Base-by-base conservation (phyloP, 2,113 vertebrate species). In the Embiotoca jacksoni region DNA sequence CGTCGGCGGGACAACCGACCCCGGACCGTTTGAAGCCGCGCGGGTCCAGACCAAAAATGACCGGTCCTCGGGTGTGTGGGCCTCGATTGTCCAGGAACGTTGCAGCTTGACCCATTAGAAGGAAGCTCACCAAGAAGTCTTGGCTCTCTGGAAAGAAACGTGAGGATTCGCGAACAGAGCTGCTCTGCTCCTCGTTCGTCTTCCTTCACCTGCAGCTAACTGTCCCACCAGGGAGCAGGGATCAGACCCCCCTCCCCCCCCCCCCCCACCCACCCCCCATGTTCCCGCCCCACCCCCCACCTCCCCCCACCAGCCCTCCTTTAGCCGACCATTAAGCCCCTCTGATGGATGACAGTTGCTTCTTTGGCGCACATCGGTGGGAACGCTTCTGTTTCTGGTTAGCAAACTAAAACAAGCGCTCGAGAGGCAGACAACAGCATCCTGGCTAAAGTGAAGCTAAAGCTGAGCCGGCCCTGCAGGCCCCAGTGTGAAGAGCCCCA, bases 321-420 rank as follows among this genome's bases (percentile, higher is more conserved):
- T 75, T 59, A 78, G 81, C 90, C 82, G 84, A 86, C 85, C 88
- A 91, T 67, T 93, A 94, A 93, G 0, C 90, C 91, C 81, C 78
- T 79, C 89, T 95, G 95, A 96, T 94, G 92, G 94, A 95, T 94
- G 89, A 93, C 88, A 78, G 90, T 83, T 84, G 83, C 76, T 89
- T 89, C 91, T 77, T 92, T 96, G 96, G 95, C 93, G 84, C 79
- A 87, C 86, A 83, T 85, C 66, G 83, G 2, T 95, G 94, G 95
- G 94, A 96, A 95, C 88, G 53, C 90, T 92, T 96, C 95, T 96
- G 96, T 93, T 96, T 96, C 94, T 95, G 93, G 91, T 97, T 96
- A 96, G 78, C 80, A 67, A 75, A 86, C 84, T 84, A 88, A 89
- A 87, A 84, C 89, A 85, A 23, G 69, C n/a, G 72, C 78, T 74